Base-by-base conservation (phyloP, 2,888 invertebrate species). In the Matsumyia berberina region DNA sequence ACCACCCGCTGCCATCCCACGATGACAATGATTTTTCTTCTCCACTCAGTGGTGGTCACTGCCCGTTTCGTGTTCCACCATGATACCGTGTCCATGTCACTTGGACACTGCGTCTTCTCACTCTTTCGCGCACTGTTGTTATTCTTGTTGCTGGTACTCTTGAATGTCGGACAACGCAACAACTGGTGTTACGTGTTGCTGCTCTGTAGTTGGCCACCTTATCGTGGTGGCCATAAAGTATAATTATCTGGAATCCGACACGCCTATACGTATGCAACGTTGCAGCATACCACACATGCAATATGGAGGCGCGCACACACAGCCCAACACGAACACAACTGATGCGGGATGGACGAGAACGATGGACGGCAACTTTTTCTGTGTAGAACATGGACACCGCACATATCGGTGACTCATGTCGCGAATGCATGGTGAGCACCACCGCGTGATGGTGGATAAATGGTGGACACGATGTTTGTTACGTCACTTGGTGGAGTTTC, bases 161-260 rank as follows among this genome's bases (percentile, higher is more conserved):
- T 72, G 81, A 74, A 85, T 85, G 85, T 85, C 66, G 85, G 85
- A 86, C 77, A 76, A 86, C 67, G 80, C 76, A 78, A 83, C 87
- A 82, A 78, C 81, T 83, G 79, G 83, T 76, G 76, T 86, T 87
- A 87, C 86, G 86, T 87, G 86, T 87, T 87, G 87, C 86, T 86
- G 78, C 79, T 86, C 86, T 86, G 86, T 86, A 79, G 83, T 86
- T 86, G 81, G 81, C 87, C 86, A 86, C 87, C 87, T 87, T 86
- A 87, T 87, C 86, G 88, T 87, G 72, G 70, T 87, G 78, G 86
- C 86, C 88, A 87, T 88, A 88, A 88, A 88, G 87, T 87, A 88
- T 88, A 88, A 88, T 88, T 88, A 88, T 88, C 87, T 85, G 86
- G 86, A 88, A 88, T 87, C 87, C 79, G 87, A 87, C 87, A 88